These are phyloP conservation scores for Chondrosia reniformis DNA, from an alignment of 37 sponge, comb jelly and placozoan genomes.

Conservation along the genomic window DNA sequence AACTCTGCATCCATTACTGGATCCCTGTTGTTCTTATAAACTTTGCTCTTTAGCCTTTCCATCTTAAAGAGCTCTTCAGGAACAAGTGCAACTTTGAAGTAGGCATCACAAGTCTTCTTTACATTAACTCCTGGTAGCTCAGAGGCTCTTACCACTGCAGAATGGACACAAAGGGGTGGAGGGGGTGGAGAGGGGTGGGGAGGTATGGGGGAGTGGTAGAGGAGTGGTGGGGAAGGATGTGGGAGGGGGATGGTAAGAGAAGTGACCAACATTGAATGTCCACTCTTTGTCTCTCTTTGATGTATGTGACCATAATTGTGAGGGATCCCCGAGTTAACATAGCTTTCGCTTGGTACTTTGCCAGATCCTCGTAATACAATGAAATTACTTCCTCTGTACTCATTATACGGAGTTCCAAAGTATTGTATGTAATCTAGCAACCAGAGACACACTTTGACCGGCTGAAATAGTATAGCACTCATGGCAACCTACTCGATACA, in stretches of 20 bases:
- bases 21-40: constrained; percentile 36
- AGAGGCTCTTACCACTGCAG: background rate
- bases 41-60: constrained; percentile 1
- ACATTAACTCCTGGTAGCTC: background rate
- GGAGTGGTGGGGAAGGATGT: too few relatives aligned
- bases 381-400: background rate
- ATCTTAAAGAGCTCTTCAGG: background rate
- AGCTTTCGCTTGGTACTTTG: background rate
- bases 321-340: background rate
- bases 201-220: background rate
- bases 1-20: constrained; percentile 48
- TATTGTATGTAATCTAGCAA: too few relatives aligned
- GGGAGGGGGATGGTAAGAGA: too few relatives aligned
- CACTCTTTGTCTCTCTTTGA: constrained; percentile 1
- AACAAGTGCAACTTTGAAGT: background rate
- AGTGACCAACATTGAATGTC: background rate
- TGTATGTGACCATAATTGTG: background rate
- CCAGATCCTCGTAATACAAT: background rate
- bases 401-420: background rate
- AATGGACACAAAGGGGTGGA: background rate
- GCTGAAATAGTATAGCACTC: too few relatives aligned
- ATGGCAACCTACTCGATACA: too few relatives aligned
- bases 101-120: constrained; percentile 7
- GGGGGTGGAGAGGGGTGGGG: background rate
- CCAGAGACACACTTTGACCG: too few relatives aligned